Percentiles rank a stretch among this genome's conserved stretches.
Evolutionary conservation across 2,888 invertebrate species (phyloP).

Genomic region (Pristionchus exspectatus): DNA sequence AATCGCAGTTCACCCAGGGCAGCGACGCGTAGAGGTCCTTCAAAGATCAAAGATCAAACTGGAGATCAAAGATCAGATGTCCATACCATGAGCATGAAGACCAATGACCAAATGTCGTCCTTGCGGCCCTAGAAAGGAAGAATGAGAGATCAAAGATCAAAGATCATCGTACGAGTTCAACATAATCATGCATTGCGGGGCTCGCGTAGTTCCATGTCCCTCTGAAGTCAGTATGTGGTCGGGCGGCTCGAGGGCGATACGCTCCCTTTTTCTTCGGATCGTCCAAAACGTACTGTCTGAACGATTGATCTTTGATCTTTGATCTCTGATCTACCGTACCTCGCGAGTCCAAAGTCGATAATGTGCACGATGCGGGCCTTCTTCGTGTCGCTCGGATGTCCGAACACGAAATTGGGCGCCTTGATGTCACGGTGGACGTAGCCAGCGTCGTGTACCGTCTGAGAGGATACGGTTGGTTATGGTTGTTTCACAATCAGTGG

Average conservation of each 20-base stretch:
- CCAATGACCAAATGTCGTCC: conserved; percentile 36
- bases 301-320: not conserved
- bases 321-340: conserved; percentile 2
- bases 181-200: conserved; percentile 59
- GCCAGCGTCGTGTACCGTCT: conserved; percentile 34
- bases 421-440: conserved; percentile 52
- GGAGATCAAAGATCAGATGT: not conserved
- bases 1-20: conserved; percentile 38
- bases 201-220: conserved; percentile 64
- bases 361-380: conserved; percentile 46
- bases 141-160: no score
- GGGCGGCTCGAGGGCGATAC: not conserved
- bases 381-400: conserved; percentile 23
- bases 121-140: conserved; percentile 50
- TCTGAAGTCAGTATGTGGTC: conserved; percentile 62
- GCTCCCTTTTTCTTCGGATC: not conserved
- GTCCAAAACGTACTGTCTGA: not conserved
- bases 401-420: conserved; percentile 49
- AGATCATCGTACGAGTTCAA: conserved; percentile 55
- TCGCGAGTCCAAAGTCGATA: conserved; percentile 51
- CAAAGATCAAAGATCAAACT: not conserved
- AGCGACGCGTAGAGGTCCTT: conserved; percentile 15
- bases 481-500: no score
- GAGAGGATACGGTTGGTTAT: not conserved
- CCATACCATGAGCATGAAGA: conserved; percentile 32